phyloP scores from a whole-genome alignment of 2,888 invertebrate genomes.

The Drosophila sordidula region DNA sequence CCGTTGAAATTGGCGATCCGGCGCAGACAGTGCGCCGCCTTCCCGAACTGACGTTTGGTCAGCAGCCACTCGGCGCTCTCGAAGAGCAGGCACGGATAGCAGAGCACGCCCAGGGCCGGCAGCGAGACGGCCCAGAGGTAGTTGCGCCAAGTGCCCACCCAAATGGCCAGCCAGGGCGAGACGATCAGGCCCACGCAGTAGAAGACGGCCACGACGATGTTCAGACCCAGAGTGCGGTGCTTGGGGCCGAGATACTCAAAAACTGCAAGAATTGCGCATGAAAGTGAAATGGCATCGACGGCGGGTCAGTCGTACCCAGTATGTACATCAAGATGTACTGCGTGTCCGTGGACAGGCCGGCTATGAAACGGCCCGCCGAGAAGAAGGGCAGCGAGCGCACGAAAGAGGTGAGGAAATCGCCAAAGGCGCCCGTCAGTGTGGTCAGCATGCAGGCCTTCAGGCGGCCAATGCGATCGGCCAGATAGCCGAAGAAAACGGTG shows the following conservation, averaged over 20 bases:
- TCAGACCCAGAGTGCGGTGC: slow-evolving; percentile 87
- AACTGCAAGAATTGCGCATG: slow-evolving; percentile 85
- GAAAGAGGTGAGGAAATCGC: slow-evolving; percentile 86
- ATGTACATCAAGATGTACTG: slow-evolving; percentile 88
- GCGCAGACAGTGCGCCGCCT: slow-evolving; percentile 86
- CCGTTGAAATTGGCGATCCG: slow-evolving; percentile 86
- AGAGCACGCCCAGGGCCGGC: slow-evolving; percentile 85
- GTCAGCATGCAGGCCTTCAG: slow-evolving; percentile 86
- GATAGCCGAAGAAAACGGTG: slow-evolving; percentile 86
- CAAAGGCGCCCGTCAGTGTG: slow-evolving; percentile 86
- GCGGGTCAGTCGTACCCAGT: slow-evolving; percentile 84
- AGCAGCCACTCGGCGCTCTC: slow-evolving; percentile 88
- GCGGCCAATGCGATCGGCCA: slow-evolving; percentile 87
- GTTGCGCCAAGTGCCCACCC: slow-evolving; percentile 85
- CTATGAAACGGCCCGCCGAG: slow-evolving; percentile 86
- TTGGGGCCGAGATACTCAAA: slow-evolving; percentile 87
- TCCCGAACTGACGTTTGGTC: slow-evolving; percentile 85
- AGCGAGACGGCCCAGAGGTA: slow-evolving; percentile 86
- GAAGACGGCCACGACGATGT: slow-evolving; percentile 86
- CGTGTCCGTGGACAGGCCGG: slow-evolving; percentile 87
- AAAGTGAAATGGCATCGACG: too few species aligned
- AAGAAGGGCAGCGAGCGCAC: slow-evolving; percentile 85
- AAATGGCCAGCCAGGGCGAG: slow-evolving; percentile 86
- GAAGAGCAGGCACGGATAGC: slow-evolving; percentile 86
- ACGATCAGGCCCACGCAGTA: slow-evolving; percentile 86